Evolutionary conservation across 2,797 vertebrate species (phyloP).

Genomic region (Enteromius trimaculatus): DNA sequence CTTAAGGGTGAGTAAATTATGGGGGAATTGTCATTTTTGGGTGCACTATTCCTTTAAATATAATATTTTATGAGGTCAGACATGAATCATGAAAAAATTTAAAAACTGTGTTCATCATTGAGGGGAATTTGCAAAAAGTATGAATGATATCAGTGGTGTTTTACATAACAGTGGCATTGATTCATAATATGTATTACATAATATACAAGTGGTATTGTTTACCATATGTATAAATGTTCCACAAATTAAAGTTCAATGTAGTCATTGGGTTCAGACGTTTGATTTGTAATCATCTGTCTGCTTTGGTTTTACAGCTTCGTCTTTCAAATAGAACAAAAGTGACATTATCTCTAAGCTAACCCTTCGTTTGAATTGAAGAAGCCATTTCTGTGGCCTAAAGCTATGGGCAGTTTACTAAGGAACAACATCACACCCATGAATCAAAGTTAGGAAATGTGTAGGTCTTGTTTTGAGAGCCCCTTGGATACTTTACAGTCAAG

Average conservation of each 20-base stretch:
- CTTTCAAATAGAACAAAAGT: not conserved
- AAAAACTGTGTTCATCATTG: not conserved
- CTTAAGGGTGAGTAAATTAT: no score
- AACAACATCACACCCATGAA: not conserved
- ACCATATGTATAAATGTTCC: not conserved
- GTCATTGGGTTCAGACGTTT: not conserved
- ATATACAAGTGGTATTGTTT: not conserved
- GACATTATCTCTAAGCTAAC: constrained; percentile 10
- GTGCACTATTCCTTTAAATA: not conserved
- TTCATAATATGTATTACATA: not conserved
- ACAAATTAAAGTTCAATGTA: not conserved
- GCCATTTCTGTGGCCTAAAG: not conserved
- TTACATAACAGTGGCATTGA: not conserved
- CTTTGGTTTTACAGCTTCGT: not conserved
- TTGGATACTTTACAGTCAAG: constrained; percentile 50
- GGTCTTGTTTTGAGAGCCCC: constrained; percentile 44
- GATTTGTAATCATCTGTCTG: constrained; percentile 1
- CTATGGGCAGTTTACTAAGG: not conserved
- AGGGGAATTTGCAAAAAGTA: not conserved
- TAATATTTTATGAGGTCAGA: not conserved
- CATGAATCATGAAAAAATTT: not conserved
- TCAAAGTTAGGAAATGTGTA: constrained; percentile 21
- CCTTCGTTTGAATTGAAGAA: not conserved
- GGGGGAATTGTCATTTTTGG: no score
- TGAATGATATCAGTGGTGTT: not conserved